phyloP scores from a whole-genome alignment of 2,888 invertebrate genomes.

The Acanthosepion esculentum region DNA sequence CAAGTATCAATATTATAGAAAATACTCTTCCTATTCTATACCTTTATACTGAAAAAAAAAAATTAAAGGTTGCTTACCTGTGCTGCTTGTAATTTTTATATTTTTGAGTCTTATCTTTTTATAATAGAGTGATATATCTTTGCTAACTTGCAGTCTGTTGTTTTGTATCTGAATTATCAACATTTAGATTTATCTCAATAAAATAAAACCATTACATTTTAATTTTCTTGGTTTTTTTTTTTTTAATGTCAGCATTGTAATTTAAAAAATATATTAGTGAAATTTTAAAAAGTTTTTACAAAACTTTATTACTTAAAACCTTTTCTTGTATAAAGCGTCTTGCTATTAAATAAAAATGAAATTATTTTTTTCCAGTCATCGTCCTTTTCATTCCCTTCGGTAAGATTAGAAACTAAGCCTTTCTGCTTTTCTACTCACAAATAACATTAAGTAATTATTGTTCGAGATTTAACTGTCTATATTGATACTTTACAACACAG shows the following conservation, averaged over 20 bases:
- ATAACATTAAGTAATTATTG: neutral
- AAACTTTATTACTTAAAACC: no score
- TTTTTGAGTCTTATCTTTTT: neutral
- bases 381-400: neutral
- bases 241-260: neutral
- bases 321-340: neutral
- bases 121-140: neutral
- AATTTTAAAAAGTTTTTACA: no score
- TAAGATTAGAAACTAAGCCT: neutral
- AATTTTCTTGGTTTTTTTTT: neutral
- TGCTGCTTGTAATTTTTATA: neutral
- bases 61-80: neutral
- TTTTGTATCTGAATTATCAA: neutral
- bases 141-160: neutral
- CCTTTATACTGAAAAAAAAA: neutral
- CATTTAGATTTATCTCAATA: neutral
- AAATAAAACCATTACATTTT: neutral
- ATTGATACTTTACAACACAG: neutral
- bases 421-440: neutral
- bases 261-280: neutral
- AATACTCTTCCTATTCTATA: no score
- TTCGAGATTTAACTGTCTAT: neutral
- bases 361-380: constrained; percentile 22
- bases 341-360: neutral
- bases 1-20: no score